Base-by-base conservation (phyloP, 2,113 vertebrate genomes). In the Hirundichthys speculiger region DNA sequence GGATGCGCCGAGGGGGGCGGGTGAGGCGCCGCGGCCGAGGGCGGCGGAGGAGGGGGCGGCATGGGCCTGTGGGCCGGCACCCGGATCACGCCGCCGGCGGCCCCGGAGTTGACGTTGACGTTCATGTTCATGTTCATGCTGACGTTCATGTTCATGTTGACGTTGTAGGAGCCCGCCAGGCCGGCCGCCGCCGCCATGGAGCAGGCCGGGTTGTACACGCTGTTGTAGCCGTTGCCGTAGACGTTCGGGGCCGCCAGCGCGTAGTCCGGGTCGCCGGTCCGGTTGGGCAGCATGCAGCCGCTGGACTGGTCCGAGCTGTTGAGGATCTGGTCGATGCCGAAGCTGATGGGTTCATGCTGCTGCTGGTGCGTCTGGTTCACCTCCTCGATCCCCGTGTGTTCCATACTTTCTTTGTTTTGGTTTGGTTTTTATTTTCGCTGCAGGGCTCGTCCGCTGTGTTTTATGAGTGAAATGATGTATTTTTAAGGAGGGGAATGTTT, bases 271-370 rank as follows among this genome's bases (percentile, higher is more conserved):
- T 92, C 94, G 14, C 88, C 89, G 27, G 84, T 80, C 65, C 93
- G 91, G 65, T 93, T 93, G 2, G 91, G 91, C 20, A 94, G 88
- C 77, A 94, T 91, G 83, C 91, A 92, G 64, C 94, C 90, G 71
- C 91, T 91, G 22, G 88, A 91, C 78, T 93, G 92, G 30, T 95
- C 95, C 65, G 93, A 90, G 80, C 91, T 93, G 87, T 96, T 95
- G 64, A 97, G 90, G 82, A 98, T 96, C 90, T 96, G 96, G 67
- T 97, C 96, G 71, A 97, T 97, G 42, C 96, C 95, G 73, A 97
- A 97, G 87, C 94, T 94, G 87, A 95, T 96, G 78, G 95, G 94
- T 46, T 96, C 94, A 69, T 95, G 95, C 73, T 94, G 95, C 75
- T 94, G 93, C 70, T 90, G 91, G 86, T 93, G 88, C 72, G 94